These are phyloP conservation scores for Coregonus sp. DNA, from an alignment of 2,797 vertebrate genomes.

Conservation along the genomic window DNA sequence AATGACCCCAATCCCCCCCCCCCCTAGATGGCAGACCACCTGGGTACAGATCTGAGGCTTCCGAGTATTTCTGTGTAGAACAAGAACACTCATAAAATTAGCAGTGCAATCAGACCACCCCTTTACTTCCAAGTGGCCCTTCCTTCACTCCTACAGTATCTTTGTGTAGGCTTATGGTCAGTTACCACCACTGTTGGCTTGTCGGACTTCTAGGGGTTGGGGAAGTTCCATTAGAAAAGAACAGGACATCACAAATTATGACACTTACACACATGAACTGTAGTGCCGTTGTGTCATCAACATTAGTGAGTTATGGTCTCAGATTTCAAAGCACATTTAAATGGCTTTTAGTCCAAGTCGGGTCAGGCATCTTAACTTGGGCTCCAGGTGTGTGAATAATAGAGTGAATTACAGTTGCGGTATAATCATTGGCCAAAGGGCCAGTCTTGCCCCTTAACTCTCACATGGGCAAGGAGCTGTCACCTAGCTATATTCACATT, in stretches of 20 bases:
- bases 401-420: not conserved
- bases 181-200: slow-evolving; percentile 22
- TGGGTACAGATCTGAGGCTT: slow-evolving; percentile 1
- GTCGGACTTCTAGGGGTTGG: slow-evolving; percentile 4
- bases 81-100: not conserved
- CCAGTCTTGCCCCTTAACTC: not conserved
- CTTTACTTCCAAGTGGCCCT: not conserved
- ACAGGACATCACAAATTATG: not conserved
- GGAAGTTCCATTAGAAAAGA: not conserved
- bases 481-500: not conserved
- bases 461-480: not conserved
- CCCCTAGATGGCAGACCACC: not conserved
- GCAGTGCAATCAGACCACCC: not conserved
- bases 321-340: not conserved
- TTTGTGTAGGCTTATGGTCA: slow-evolving; percentile 15
- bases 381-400: too few relatives aligned
- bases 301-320: not conserved
- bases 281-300: not conserved
- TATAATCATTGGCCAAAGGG: not conserved
- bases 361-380: not conserved
- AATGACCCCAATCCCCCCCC: not conserved
- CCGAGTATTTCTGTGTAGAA: slow-evolving; percentile 9
- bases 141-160: not conserved
- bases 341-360: not conserved
- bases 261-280: not conserved